These are phyloP conservation scores for Platycheirus albimanus DNA, from an alignment of 2,888 invertebrate genomes.

Conservation along the genomic window DNA sequence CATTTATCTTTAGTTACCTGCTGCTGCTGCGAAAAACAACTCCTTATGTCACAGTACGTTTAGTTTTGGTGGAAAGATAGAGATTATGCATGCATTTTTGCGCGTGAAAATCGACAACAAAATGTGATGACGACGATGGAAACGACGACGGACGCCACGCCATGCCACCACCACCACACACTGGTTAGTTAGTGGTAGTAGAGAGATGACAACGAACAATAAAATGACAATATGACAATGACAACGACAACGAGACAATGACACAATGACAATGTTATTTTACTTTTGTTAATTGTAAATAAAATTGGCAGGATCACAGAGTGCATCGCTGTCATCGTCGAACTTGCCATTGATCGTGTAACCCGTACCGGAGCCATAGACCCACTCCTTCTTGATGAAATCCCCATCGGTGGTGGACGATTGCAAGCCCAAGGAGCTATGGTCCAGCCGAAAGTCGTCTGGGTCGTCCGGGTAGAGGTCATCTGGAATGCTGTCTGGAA, in stretches of 20 bases:
- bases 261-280: constrained; percentile 24
- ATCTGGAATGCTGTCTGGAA: constrained; percentile 82
- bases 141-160: neutral
- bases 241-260: constrained; percentile 32
- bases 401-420: constrained; percentile 82
- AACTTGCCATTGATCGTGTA: constrained; percentile 82
- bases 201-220: constrained; percentile 21
- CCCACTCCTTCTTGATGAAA: constrained; percentile 82
- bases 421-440: constrained; percentile 81
- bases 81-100: constrained; percentile 67
- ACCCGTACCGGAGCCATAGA: constrained; percentile 80
- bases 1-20: constrained; percentile 71
- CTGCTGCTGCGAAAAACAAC: constrained; percentile 66
- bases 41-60: constrained; percentile 69
- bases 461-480: constrained; percentile 81
- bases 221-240: no score
- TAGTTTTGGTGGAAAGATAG: constrained; percentile 67
- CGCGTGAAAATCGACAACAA: constrained; percentile 64
- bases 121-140: constrained; percentile 20
- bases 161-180: no score
- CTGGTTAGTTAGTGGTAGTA: no score
- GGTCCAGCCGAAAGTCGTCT: constrained; percentile 82
- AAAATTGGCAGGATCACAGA: constrained; percentile 82
- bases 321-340: constrained; percentile 81
- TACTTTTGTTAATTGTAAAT: constrained; percentile 80